Percentiles rank a stretch among this genome's conserved stretches.
Conservation (phyloP, 53 echinoderm and acorn worm species). For the Patiria pectinifera region DNA sequence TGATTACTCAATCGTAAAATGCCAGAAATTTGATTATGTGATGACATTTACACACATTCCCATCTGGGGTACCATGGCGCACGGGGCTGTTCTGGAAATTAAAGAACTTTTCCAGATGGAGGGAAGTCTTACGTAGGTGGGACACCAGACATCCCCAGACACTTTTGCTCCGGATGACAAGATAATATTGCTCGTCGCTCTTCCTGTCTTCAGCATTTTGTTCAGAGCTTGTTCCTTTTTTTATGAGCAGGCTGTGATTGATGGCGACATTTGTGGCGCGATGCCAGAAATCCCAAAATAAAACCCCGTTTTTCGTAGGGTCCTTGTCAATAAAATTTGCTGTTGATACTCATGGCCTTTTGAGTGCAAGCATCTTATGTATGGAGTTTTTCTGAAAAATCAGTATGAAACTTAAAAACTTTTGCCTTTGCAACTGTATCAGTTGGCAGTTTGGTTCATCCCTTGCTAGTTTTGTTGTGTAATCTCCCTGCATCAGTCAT, state of each 20-base stretch:
- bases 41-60: neutral
- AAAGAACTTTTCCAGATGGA: neutral
- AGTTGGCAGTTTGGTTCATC: too few species aligned
- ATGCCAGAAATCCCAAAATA: neutral
- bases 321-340: too few species aligned
- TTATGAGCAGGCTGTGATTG: slow-evolving; percentile 3
- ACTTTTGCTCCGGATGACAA: neutral
- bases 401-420: too few species aligned
- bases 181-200: slow-evolving; percentile 10
- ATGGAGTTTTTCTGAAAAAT: too few species aligned
- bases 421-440: too few species aligned
- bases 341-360: too few species aligned
- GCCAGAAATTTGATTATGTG: neutral
- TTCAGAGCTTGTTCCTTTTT: slow-evolving; percentile 16
- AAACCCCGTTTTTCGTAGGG: neutral
- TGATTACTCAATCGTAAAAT: neutral
- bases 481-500: too few species aligned
- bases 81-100: neutral
- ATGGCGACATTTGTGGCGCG: slow-evolving; percentile 5
- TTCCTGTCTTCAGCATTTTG: neutral
- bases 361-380: too few species aligned
- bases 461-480: too few species aligned
- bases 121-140: neutral
- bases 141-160: neutral
- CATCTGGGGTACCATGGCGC: neutral